Evolutionary conservation across 37 sponge, comb jelly and placozoan species (phyloP), one percentile per base, ranked within the genome.

Genomic region (Agelas oroides): DNA sequence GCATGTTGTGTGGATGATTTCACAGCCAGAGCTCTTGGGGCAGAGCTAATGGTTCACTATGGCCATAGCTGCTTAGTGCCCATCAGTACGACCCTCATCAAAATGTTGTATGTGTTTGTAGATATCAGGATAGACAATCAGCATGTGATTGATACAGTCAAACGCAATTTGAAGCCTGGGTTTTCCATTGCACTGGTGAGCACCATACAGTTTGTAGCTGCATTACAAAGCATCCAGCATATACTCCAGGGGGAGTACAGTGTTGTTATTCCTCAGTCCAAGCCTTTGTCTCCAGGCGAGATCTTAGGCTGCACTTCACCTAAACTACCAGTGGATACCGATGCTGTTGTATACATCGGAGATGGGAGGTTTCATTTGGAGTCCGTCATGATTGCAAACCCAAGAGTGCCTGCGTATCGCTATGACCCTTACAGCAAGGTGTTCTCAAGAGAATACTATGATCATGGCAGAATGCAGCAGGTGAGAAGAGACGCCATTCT

Each of bases 1-100:
- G 98, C 98, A 2, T 97, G 98, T 60, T 97, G 96, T 90, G 96
- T 97, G 60, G 98, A 97, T 58, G 98, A 97, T 64, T 97, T 82
- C 82, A 97, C 98, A 21, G 98, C 98, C 0, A 65, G 84, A 32
- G 92, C 92, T 2, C 86, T 97, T 30, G 96, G 94, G 5, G 91
- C 95, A 14, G 98, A 97, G 56, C 53, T 97, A 40, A 86, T 97
- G 82, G 87, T 97, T 20, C 98, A 97, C 55, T 97, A 95, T 59
- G 98, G 98, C 1, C 98, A 97, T 83, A 96, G 96, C 73, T 97
- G 98, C 55, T 87, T 97, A 0, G 83, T 96, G 41, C 97, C 97
- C 28, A 77, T 96, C 30, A 80, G 89, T 78, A 80, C 93, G 37
- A 97, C 94, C 28, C n/a, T 53, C 38, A 91, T 97, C 40, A 93